Conservation (phyloP, 2,888 invertebrate species). For the Drosophila colorata region DNA sequence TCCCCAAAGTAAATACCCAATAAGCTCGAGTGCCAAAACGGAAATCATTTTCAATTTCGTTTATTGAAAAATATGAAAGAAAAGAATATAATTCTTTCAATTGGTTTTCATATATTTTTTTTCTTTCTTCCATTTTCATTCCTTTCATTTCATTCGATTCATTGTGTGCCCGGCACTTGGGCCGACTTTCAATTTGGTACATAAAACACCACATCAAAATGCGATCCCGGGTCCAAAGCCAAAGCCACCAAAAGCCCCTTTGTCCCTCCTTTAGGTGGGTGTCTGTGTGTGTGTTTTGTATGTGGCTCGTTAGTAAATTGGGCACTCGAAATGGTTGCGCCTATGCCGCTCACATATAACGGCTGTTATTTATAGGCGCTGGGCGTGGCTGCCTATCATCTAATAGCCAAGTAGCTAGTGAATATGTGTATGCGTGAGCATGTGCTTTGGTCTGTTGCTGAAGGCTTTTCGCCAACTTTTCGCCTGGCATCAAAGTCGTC, state of each 20-base stretch:
- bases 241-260: conserved; percentile 30
- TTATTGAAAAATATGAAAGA: conserved; percentile 38
- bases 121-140: conserved; percentile 3
- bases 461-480: conserved; percentile 37
- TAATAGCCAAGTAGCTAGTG: conserved; percentile 33
- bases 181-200: conserved; percentile 57
- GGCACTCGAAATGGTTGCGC: conserved; percentile 22
- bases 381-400: conserved; percentile 38
- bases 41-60: conserved; percentile 65
- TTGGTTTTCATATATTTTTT: conserved; percentile 56
- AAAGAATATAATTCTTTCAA: conserved; percentile 65
- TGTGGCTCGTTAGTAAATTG: conserved; percentile 41
- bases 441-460: conserved; percentile 12
- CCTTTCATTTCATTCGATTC: conserved; percentile 2
- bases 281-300: conserved; percentile 2
- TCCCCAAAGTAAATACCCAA: conserved; percentile 6
- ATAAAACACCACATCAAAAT: conserved; percentile 59
- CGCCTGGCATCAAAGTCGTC: conserved; percentile 36
- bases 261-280: conserved; percentile 2
- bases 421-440: conserved; percentile 16
- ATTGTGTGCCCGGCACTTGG: conserved; percentile 38
- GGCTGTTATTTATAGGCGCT: conserved; percentile 30
- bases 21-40: conserved; percentile 13
- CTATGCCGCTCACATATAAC: conserved; percentile 20
- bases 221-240: conserved; percentile 43